Percentiles rank a stretch among this genome's conserved stretches.
phyloP scores from a whole-genome alignment of 35 echinoderm and acorn worm genomes.

The Diadema setosum region DNA sequence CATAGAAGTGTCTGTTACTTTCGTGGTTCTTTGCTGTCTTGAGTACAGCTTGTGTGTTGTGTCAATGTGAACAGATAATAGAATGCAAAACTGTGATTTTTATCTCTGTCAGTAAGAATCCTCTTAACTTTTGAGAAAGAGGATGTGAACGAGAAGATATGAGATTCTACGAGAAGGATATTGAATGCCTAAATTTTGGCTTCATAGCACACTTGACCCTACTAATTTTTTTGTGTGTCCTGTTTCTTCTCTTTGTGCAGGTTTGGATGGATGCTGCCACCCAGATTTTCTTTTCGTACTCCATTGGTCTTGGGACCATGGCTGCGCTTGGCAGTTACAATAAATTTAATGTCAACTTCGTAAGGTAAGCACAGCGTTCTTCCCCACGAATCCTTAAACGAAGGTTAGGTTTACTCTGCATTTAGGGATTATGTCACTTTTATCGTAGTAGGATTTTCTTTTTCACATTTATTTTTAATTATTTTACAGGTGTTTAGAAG shows the following conservation, averaged over 20 bases:
- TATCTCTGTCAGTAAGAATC: no score
- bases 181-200: no score
- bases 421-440: background rate
- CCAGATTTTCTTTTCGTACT: slow-evolving; percentile 98
- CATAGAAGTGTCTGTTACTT: no score
- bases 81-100: no score
- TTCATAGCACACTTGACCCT: no score
- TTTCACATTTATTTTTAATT: background rate
- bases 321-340: slow-evolving; percentile 91
- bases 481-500: no score
- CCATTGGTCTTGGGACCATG: slow-evolving; percentile 88
- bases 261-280: slow-evolving; percentile 98
- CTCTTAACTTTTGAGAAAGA: no score
- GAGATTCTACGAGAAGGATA: no score
- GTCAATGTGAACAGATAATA: no score
- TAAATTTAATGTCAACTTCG: slow-evolving; percentile 92
- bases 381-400: background rate
- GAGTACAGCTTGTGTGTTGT: no score
- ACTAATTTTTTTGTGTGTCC: background rate
- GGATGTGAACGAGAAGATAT: no score
- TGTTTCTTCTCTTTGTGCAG: slow-evolving; percentile 12
- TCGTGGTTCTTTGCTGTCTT: no score
- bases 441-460: background rate
- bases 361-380: slow-evolving; percentile 66
- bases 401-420: background rate